Evolutionary conservation across 2,113 vertebrate genomes (phyloP).

Genomic region (Vulpes lagopus): DNA sequence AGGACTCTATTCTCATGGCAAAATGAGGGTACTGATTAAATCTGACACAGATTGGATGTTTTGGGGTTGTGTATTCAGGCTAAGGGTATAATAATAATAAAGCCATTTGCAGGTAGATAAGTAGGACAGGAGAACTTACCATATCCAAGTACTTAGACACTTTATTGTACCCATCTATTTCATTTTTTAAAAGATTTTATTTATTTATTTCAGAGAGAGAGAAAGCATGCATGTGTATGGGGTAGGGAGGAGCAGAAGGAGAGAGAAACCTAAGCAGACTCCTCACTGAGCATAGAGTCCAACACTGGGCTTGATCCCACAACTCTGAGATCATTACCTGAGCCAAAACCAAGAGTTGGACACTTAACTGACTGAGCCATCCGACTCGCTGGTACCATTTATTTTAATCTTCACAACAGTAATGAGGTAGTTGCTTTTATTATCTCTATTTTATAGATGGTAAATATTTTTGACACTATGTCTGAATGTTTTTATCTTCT

Average conservation of each 20-base stretch:
- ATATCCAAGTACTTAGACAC: neutral
- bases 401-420: conserved; percentile 20
- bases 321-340: neutral
- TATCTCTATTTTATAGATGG: neutral
- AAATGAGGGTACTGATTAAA: neutral
- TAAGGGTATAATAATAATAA: neutral
- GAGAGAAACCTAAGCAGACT: neutral
- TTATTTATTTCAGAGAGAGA: neutral
- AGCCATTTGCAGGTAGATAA: neutral
- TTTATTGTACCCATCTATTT: neutral
- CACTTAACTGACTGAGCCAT: neutral
- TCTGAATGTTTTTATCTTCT: neutral
- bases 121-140: neutral
- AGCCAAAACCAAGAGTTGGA: neutral
- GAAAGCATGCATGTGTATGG: neutral
- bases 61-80: neutral
- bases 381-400: neutral
- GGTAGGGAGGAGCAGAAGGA: neutral
- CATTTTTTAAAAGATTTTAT: neutral
- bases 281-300: neutral
- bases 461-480: neutral
- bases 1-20: neutral
- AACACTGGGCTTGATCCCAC: neutral
- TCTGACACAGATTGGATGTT: neutral
- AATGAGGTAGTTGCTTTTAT: conserved; percentile 4